Percentiles rank a stretch among this genome's conserved stretches.
These are phyloP conservation scores for Sterrhoptilus dennistouni DNA, from an alignment of 2,113 vertebrate species.

Conservation along the genomic window DNA sequence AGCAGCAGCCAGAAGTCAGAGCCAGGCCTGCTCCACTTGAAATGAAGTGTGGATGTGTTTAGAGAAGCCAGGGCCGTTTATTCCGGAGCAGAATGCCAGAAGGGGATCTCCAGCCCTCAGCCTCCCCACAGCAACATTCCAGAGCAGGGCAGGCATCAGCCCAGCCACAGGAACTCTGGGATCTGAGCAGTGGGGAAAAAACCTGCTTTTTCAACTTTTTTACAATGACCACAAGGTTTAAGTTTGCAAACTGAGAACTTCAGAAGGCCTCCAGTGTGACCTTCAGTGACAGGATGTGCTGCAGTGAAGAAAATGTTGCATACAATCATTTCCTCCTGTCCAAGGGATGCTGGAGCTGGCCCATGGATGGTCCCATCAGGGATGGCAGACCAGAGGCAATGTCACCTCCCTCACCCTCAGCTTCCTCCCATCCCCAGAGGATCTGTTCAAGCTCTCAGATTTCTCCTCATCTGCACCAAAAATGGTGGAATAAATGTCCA, in stretches of 20 bases:
- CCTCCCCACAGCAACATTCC: neutral
- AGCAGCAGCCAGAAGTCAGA: neutral
- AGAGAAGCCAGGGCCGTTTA: neutral
- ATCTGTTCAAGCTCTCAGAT: neutral
- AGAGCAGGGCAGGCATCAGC: fast-evolving
- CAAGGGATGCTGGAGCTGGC: neutral
- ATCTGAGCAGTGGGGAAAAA: neutral
- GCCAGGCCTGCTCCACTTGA: neutral
- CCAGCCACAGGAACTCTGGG: neutral
- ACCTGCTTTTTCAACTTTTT: neutral
- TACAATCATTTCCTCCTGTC: neutral
- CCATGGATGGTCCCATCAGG: neutral
- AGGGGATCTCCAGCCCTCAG: neutral
- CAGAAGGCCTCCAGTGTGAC: neutral
- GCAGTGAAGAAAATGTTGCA: neutral
- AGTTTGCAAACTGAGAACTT: neutral
- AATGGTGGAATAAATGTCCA: neutral
- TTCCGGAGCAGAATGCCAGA: neutral
- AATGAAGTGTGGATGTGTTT: neutral
- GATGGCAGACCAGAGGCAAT: neutral
- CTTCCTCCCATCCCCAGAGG: neutral
- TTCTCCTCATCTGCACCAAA: neutral
- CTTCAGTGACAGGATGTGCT: neutral
- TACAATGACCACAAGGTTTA: neutral
- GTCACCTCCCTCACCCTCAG: neutral